Conservation (phyloP, 2,797 vertebrate genomes). For the Neosilurus hyrtlii region DNA sequence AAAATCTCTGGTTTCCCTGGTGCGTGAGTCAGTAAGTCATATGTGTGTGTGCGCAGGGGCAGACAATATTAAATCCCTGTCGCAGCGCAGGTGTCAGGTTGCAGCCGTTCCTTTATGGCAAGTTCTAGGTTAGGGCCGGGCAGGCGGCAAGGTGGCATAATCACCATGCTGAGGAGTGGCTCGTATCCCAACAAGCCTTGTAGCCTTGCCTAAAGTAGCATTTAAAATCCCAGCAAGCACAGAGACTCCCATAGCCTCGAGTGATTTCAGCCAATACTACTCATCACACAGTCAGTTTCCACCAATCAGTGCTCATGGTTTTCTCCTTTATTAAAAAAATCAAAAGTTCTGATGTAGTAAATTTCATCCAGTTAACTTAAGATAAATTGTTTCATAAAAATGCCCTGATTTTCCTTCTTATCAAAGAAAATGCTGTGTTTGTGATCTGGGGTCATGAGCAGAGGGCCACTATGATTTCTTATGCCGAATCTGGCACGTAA, state of each 20-base stretch:
- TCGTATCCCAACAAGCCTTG: constrained; percentile 61
- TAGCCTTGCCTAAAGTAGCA: constrained; percentile 31
- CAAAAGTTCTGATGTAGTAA: constrained; percentile 23
- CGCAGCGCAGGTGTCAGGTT: constrained; percentile 75
- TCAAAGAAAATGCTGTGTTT: neutral
- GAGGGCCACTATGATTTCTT: constrained; percentile 8
- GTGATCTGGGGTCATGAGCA: constrained; percentile 45
- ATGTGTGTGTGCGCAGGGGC: constrained; percentile 50
- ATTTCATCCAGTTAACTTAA: constrained; percentile 4
- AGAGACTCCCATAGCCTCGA: constrained; percentile 41
- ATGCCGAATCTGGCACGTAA: constrained; percentile 50
- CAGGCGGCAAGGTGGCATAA: constrained; percentile 44
- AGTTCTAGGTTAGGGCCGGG: constrained; percentile 58
- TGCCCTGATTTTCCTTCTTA: neutral
- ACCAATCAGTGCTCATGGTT: constrained; percentile 21
- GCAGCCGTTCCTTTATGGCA: constrained; percentile 59
- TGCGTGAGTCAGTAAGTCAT: constrained; percentile 43
- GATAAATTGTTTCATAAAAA: neutral
- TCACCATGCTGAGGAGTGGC: constrained; percentile 48
- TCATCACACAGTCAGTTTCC: constrained; percentile 32
- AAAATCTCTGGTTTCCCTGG: constrained; percentile 53
- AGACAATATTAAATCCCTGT: constrained; percentile 74
- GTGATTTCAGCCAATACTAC: constrained; percentile 61
- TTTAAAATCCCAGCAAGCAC: constrained; percentile 45
- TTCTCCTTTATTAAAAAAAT: constrained; percentile 18